Evolutionary conservation across 2,113 vertebrate species (phyloP).

Genomic region (Onychostoma macrolepis): DNA sequence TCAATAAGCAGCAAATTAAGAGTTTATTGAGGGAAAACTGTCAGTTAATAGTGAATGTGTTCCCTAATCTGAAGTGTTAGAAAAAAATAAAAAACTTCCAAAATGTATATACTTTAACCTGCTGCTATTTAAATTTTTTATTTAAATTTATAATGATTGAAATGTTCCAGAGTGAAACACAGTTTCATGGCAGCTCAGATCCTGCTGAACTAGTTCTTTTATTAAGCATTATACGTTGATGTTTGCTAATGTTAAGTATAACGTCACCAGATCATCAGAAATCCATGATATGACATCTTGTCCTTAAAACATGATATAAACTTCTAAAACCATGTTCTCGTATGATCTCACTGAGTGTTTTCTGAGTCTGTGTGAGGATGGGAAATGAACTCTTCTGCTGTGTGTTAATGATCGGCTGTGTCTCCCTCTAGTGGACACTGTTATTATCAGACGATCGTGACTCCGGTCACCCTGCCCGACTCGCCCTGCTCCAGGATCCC

Average conservation of each 20-base stretch:
- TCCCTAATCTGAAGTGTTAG: no score
- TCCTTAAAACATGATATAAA: not conserved
- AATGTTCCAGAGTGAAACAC: not conserved
- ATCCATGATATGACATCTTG: not conserved
- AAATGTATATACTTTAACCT: not conserved
- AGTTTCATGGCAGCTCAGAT: not conserved
- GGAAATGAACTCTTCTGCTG: not conserved
- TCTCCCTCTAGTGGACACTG: slow-evolving; percentile 83
- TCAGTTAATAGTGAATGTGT: no score
- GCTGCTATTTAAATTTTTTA: not conserved
- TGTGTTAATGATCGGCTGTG: not conserved
- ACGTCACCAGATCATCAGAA: not conserved
- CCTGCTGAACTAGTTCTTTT: not conserved
- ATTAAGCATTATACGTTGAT: not conserved
- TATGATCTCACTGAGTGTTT: not conserved
- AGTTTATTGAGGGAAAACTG: no score
- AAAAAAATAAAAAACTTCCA: not conserved
- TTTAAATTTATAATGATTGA: not conserved
- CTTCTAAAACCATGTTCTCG: no score
- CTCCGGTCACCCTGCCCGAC: slow-evolving; percentile 85
- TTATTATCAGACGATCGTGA: slow-evolving; percentile 95
- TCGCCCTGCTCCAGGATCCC: slow-evolving; percentile 89
- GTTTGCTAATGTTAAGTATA: not conserved
- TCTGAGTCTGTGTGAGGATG: not conserved
- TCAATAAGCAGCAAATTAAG: no score